Percentiles rank a stretch among this genome's conserved stretches.
phyloP scores from a whole-genome alignment of 2,113 vertebrate species.

The Pycnonotus jocosus region DNA sequence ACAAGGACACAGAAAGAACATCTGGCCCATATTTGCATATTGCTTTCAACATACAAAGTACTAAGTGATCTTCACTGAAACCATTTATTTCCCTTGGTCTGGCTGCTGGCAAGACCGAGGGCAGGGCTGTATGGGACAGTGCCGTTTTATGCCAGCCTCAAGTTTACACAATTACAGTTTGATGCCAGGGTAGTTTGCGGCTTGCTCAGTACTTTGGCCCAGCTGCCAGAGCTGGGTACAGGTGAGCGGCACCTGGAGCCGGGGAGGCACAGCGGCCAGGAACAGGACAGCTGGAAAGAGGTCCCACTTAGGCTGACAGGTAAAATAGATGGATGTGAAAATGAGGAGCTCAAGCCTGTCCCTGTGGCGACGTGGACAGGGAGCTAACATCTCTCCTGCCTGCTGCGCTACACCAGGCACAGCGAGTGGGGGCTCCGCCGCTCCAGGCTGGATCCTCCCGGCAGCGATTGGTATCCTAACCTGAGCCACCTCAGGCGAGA shows the following conservation, averaged over 20 bases:
- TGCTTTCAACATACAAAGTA: background rate
- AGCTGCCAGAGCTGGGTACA: background rate
- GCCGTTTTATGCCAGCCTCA: background rate
- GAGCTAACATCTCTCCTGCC: no score
- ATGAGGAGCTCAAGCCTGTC: accelerated
- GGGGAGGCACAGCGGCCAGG: background rate
- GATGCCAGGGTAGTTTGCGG: background rate
- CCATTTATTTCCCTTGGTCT: background rate
- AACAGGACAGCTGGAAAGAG: background rate
- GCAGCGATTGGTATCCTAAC: accelerated
- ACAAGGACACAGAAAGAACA: background rate
- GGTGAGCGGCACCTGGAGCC: background rate
- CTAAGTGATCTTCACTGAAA: background rate
- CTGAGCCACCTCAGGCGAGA: accelerated
- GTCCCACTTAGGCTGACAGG: background rate
- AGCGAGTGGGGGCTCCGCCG: accelerated
- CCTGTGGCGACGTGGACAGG: accelerated
- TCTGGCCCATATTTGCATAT: background rate
- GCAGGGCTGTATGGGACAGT: background rate
- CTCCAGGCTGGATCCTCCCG: no score
- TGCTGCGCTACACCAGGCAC: accelerated
- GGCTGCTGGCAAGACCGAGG: background rate
- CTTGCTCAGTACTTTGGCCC: background rate
- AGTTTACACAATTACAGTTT: background rate
- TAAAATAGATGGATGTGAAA: accelerated